Conservation (phyloP, 2,113 vertebrate species). For the Leiothrix lutea region DNA sequence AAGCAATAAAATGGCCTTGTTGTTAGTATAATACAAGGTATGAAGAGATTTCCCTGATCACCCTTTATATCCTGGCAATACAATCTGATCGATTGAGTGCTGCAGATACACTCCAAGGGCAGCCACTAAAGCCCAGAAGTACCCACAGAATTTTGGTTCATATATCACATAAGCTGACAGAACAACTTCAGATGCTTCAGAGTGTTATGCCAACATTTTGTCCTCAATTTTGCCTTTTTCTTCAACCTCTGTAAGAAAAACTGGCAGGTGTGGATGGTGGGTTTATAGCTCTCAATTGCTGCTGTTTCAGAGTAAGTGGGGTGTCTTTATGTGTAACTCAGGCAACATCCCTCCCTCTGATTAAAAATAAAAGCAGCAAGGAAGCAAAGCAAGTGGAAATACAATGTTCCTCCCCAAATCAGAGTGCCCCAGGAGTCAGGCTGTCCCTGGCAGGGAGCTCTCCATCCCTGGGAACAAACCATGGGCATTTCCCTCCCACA, state of each 20-base stretch:
- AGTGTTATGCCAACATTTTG: background rate
- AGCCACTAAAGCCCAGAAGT: background rate
- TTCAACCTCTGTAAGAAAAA: background rate
- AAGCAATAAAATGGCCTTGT: background rate
- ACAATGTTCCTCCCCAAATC: accelerated
- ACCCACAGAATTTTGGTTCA: background rate
- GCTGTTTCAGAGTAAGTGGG: background rate
- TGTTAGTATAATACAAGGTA: background rate
- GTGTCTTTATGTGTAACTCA: background rate
- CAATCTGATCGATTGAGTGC: background rate
- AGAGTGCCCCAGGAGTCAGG: accelerated
- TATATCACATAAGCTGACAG: background rate
- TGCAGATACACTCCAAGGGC: background rate
- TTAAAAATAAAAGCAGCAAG: background rate
- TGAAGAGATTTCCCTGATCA: background rate
- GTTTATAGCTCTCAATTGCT: background rate
- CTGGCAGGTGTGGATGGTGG: background rate
- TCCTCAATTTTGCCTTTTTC: background rate
- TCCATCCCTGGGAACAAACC: background rate
- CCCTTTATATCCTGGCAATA: background rate
- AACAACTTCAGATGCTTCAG: background rate
- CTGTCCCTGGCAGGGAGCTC: background rate
- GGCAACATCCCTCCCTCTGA: background rate
- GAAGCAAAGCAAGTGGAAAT: background rate
- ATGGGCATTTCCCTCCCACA: background rate